These are phyloP conservation scores for Hypomecis atomaria DNA, from an alignment of 2,888 invertebrate genomes.

Conservation along the genomic window DNA sequence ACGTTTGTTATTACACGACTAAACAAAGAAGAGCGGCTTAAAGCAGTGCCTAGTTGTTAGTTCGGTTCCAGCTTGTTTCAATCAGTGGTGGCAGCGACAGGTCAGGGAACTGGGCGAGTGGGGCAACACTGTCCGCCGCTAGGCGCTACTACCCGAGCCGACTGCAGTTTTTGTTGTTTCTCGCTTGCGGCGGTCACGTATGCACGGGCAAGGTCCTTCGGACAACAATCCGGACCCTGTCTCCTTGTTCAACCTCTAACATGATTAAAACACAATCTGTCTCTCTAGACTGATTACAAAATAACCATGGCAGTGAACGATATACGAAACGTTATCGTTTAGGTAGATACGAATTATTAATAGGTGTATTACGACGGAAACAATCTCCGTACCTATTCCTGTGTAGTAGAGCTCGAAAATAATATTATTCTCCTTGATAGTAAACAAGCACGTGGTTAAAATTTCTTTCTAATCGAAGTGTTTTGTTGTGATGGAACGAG, in stretches of 20 bases:
- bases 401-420: constrained; percentile 37
- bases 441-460: constrained; percentile 51
- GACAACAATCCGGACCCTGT: constrained; percentile 38
- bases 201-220: constrained; percentile 46
- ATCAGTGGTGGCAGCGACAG: constrained; percentile 41
- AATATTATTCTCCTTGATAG: constrained; percentile 50
- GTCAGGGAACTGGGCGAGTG: constrained; percentile 43
- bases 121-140: constrained; percentile 31
- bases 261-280: constrained; percentile 9
- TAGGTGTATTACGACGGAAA: constrained; percentile 22
- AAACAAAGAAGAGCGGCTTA: constrained; percentile 12
- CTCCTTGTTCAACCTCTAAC: constrained; percentile 18
- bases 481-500: constrained; percentile 46
- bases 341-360: neutral
- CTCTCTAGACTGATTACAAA: constrained; percentile 14
- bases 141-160: constrained; percentile 25
- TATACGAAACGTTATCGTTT: constrained; percentile 34
- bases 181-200: constrained; percentile 55
- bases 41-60: constrained; percentile 1
- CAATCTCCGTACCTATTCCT: constrained; percentile 20
- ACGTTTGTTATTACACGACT: constrained; percentile 36
- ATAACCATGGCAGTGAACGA: constrained; percentile 33
- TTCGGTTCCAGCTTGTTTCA: constrained; percentile 38
- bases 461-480: constrained; percentile 45
- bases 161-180: constrained; percentile 51